Evolutionary conservation across 2,113 vertebrate species (phyloP).

Genomic region (Hemiprocne comata): DNA sequence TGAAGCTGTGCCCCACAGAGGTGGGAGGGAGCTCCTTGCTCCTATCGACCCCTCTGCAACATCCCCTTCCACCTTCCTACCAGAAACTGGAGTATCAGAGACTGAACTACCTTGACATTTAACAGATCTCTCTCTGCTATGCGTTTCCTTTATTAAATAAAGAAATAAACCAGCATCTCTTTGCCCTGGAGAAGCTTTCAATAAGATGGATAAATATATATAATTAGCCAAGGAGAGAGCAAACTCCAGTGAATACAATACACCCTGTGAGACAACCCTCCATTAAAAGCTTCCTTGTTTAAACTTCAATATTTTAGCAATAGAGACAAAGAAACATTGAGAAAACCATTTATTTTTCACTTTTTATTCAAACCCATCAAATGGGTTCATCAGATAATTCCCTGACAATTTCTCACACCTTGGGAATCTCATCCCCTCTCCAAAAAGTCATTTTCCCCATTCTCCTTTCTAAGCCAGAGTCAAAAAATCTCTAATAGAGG

Average conservation of each 20-base stretch:
- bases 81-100: not conserved
- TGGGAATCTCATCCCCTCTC: not conserved
- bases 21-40: not conserved
- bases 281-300: slow-evolving; percentile 73
- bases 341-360: slow-evolving; percentile 52
- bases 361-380: slow-evolving; percentile 38
- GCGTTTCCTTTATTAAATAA: slow-evolving; percentile 24
- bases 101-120: not conserved
- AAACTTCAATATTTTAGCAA: slow-evolving; percentile 75
- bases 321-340: slow-evolving; percentile 53
- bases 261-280: slow-evolving; percentile 73
- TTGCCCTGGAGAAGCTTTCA: slow-evolving; percentile 71
- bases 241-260: slow-evolving; percentile 72
- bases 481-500: not conserved
- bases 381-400: slow-evolving; percentile 13
- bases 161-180: slow-evolving; percentile 63
- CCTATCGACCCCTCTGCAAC: not conserved
- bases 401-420: not conserved
- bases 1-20: rapidly evolving
- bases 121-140: not conserved
- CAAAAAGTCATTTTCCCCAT: not conserved
- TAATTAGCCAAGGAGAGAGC: slow-evolving; percentile 72
- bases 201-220: slow-evolving; percentile 73
- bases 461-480: not conserved
- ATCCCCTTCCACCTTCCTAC: not conserved